phyloP scores from a whole-genome alignment of 2,888 invertebrate genomes.

The Ophioninae sp. region DNA sequence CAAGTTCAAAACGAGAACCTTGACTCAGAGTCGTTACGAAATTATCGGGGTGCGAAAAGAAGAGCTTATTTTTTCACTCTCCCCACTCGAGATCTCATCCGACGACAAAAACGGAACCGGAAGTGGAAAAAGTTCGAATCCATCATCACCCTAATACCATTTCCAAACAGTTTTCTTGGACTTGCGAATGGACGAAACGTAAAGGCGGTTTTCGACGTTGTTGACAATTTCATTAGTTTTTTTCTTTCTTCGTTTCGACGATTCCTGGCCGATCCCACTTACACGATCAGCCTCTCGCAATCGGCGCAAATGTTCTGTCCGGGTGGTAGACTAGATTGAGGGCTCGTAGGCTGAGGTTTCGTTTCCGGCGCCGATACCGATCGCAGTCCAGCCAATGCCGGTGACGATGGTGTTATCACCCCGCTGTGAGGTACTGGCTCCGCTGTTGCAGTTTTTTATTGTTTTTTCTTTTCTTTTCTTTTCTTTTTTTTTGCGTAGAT shows the following conservation, averaged over 20 bases:
- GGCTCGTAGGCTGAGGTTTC: constrained; percentile 82
- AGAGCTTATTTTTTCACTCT: neutral
- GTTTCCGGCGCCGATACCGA: constrained; percentile 89
- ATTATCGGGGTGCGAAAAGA: constrained; percentile 13
- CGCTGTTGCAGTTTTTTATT: constrained; percentile 73
- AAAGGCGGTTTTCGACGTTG: constrained; percentile 68
- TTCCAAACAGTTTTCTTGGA: neutral
- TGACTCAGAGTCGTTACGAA: constrained; percentile 51
- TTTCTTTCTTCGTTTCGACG: constrained; percentile 59
- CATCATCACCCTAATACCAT: neutral
- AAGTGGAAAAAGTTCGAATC: neutral
- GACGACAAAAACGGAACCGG: neutral
- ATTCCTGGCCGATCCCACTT: constrained; percentile 83
- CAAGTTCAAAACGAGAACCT: constrained; percentile 62
- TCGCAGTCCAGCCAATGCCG: constrained; percentile 83
- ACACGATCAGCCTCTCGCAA: constrained; percentile 98
- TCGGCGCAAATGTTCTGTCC: constrained; percentile 98
- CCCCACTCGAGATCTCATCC: neutral
- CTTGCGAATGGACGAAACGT: neutral
- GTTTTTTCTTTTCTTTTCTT: neutral
- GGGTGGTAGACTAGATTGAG: constrained; percentile 87
- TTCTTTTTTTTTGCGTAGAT: neutral
- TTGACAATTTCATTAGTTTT: constrained; percentile 60
- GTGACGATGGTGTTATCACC: constrained; percentile 80
- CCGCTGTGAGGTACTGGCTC: constrained; percentile 80